Evolutionary conservation across 92 coral and sea anemone genomes (phyloP).

Genomic region (Metridium senile): DNA sequence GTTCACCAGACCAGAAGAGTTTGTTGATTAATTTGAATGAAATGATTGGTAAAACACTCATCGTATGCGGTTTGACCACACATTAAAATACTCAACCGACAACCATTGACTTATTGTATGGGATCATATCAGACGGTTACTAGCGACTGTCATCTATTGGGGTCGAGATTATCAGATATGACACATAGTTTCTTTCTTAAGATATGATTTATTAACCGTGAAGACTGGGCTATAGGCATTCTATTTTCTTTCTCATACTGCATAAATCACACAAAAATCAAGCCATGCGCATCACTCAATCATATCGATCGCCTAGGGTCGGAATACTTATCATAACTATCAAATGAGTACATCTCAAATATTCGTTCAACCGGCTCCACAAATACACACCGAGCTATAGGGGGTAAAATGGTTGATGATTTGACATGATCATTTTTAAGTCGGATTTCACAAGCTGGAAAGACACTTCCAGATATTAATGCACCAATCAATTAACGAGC

Average conservation of each 20-base stretch:
- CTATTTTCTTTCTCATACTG: neutral
- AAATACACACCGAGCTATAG: neutral
- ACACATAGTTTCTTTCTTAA: neutral
- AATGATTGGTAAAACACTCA: conserved; percentile 30
- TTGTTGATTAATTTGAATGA: conserved; percentile 22
- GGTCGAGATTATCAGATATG: neutral
- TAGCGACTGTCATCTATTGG: neutral
- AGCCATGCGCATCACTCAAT: conserved; percentile 21
- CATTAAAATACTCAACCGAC: conserved; percentile 21
- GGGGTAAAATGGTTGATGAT: neutral
- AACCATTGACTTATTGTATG: conserved; percentile 38
- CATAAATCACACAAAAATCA: neutral
- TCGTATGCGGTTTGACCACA: conserved; percentile 35
- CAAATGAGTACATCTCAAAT: neutral
- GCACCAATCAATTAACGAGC: neutral
- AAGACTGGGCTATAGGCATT: neutral
- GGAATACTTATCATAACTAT: neutral
- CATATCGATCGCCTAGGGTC: conserved; percentile 7
- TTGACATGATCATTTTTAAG: conserved; percentile 1
- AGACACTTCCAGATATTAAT: too few species aligned
- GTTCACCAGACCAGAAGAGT: conserved; percentile 24
- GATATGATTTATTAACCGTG: neutral
- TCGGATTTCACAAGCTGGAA: conserved; percentile 2
- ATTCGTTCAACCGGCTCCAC: neutral
- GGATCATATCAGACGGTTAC: conserved; percentile 5